Evolutionary conservation across 2,888 invertebrate genomes (phyloP).

Genomic region (Elmis aenea): DNA sequence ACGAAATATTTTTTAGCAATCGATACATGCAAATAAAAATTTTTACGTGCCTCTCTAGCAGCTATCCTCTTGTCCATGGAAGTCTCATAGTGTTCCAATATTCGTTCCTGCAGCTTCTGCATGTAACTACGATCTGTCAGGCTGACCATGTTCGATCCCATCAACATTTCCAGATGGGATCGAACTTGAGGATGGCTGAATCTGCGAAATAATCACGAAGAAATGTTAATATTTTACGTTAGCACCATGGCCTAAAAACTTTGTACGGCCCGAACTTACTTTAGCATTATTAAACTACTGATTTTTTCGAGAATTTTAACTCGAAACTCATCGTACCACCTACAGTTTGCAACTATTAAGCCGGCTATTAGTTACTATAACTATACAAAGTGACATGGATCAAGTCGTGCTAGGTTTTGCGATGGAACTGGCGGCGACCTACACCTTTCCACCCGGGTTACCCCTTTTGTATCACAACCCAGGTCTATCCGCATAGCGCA

Average conservation of each 20-base stretch:
- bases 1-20: too few relatives aligned
- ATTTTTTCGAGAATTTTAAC: neutral
- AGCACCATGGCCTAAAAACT: constrained; percentile 1
- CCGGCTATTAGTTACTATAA: constrained; percentile 8
- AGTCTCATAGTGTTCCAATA: constrained; percentile 60
- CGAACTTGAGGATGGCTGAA: constrained; percentile 61
- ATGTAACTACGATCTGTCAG: constrained; percentile 65
- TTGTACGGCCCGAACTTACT: neutral
- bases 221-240: neutral
- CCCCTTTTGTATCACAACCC: too few relatives aligned
- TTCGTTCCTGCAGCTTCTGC: constrained; percentile 58
- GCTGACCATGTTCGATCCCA: constrained; percentile 64
- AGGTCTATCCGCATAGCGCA: too few relatives aligned
- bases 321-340: too few relatives aligned
- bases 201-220: constrained; percentile 4
- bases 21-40: too few relatives aligned
- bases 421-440: constrained; percentile 24
- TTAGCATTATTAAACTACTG: neutral
- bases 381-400: too few relatives aligned
- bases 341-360: too few relatives aligned
- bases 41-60: constrained; percentile 59
- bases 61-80: constrained; percentile 60
- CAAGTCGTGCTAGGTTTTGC: constrained; percentile 26
- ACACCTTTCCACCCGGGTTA: too few relatives aligned
- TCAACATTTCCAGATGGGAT: constrained; percentile 61